phyloP scores from a whole-genome alignment of 2,888 invertebrate genomes.

The Drosophila parthenogenetica region DNA sequence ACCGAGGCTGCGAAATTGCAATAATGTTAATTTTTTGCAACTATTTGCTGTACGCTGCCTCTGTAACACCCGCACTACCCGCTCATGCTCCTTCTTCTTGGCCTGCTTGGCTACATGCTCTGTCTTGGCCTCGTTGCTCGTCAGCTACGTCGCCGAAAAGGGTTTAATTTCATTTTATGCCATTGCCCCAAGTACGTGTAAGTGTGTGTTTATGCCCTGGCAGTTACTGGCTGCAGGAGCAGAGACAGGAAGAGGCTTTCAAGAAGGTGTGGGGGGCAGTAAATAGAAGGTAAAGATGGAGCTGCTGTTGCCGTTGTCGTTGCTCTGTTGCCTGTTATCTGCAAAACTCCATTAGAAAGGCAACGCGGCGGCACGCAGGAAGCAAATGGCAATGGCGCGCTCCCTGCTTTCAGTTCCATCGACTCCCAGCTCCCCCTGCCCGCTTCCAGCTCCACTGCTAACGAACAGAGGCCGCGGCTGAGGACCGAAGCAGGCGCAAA shows the following conservation, averaged over 20 bases:
- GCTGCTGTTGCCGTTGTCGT: conserved; percentile 41
- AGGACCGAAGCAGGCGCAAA: conserved; percentile 49
- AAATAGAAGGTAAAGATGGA: conserved; percentile 42
- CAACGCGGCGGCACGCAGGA: conserved; percentile 70
- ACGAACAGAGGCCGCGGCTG: conserved; percentile 59
- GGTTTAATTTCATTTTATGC: conserved; percentile 79
- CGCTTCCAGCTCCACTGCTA: conserved; percentile 47
- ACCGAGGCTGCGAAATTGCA: conserved; percentile 62
- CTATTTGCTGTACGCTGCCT: conserved; percentile 56
- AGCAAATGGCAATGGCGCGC: conserved; percentile 75
- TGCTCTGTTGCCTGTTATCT: conserved; percentile 72
- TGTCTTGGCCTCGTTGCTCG: not conserved
- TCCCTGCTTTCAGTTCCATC: conserved; percentile 16
- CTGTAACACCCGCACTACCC: not conserved
- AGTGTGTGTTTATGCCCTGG: conserved; percentile 77
- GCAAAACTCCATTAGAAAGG: conserved; percentile 80
- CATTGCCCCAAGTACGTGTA: conserved; percentile 73
- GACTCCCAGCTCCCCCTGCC: conserved; percentile 5
- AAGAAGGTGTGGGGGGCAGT: not conserved
- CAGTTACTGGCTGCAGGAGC: conserved; percentile 31
- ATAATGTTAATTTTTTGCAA: conserved; percentile 75
- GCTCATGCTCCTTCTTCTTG: not conserved
- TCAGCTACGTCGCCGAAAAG: conserved; percentile 65
- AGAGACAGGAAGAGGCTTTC: not conserved
- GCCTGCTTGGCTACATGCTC: conserved; percentile 2